A percentile compares a stretch with the other conserved stretches of the same genome.
These are phyloP conservation scores for Rhingia campestris DNA, from an alignment of 2,888 invertebrate species.

Conservation along the genomic window DNA sequence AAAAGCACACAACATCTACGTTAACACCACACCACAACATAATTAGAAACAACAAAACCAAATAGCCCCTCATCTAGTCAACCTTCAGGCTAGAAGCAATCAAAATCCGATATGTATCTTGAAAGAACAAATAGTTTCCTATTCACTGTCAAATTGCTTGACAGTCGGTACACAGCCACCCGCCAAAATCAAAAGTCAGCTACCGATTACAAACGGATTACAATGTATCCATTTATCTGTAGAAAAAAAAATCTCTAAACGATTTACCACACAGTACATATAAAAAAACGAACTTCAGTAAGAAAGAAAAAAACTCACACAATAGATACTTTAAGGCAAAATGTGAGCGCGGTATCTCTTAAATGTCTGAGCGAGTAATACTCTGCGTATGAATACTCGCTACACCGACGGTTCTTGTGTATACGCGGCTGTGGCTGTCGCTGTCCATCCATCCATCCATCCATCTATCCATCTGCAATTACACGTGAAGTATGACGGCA, in stretches of 20 bases:
- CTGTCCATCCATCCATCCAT: constrained; percentile 58
- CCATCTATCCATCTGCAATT: constrained; percentile 70
- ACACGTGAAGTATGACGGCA: constrained; percentile 74
- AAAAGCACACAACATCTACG: background rate
- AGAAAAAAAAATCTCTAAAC: constrained; percentile 29
- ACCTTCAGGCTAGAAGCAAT: constrained; percentile 57
- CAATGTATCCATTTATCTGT: constrained; percentile 60
- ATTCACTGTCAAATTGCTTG: constrained; percentile 63
- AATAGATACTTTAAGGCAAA: constrained; percentile 42
- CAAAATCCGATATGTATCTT: constrained; percentile 39
- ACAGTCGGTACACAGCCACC: constrained; percentile 47
- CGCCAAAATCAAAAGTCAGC: constrained; percentile 63
- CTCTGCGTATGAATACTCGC: background rate
- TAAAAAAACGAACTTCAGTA: constrained; percentile 27
- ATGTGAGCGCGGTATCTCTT: constrained; percentile 14
- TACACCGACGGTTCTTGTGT: constrained; percentile 26
- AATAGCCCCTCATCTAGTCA: constrained; percentile 20
- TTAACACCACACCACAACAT: constrained; percentile 22
- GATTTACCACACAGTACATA: constrained; percentile 46
- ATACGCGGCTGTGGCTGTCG: constrained; percentile 15
- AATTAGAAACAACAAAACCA: constrained; percentile 5
- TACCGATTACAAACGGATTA: constrained; percentile 67
- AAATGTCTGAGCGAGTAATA: constrained; percentile 14
- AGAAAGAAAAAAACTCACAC: constrained; percentile 5
- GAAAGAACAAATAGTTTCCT: constrained; percentile 64